These are phyloP conservation scores for Anolis carolinensis DNA, from an alignment of 2,113 vertebrate genomes.

Conservation along the genomic window DNA sequence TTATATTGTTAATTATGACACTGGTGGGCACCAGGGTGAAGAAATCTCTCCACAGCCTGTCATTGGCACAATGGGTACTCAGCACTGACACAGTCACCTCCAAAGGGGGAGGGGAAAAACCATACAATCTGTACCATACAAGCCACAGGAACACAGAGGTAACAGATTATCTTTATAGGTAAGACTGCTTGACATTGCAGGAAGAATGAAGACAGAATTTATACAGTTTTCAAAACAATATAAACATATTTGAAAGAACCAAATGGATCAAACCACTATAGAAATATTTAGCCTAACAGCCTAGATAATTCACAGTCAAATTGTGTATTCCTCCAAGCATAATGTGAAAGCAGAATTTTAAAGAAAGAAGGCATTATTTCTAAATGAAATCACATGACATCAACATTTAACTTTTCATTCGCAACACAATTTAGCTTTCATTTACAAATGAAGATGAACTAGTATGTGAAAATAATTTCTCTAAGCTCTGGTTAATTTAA, in stretches of 20 bases:
- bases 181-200: neutral
- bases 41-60: neutral
- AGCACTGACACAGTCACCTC: neutral
- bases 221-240: neutral
- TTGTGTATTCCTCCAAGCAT: neutral
- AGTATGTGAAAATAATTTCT: constrained; percentile 49
- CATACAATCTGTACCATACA: neutral
- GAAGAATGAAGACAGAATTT: neutral
- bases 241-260: neutral
- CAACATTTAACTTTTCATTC: constrained; percentile 30
- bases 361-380: constrained; percentile 10
- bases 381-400: constrained; percentile 24
- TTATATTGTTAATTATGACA: neutral
- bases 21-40: neutral
- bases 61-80: neutral
- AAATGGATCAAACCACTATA: neutral
- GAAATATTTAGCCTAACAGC: neutral
- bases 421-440: constrained; percentile 38
- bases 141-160: neutral
- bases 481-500: constrained; percentile 68
- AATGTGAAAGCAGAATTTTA: neutral
- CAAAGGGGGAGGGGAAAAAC: neutral
- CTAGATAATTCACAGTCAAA: neutral
- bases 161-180: neutral
- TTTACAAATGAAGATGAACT: constrained; percentile 67